Conservation (phyloP, 2,888 invertebrate species). For the Neoascia interrupta region DNA sequence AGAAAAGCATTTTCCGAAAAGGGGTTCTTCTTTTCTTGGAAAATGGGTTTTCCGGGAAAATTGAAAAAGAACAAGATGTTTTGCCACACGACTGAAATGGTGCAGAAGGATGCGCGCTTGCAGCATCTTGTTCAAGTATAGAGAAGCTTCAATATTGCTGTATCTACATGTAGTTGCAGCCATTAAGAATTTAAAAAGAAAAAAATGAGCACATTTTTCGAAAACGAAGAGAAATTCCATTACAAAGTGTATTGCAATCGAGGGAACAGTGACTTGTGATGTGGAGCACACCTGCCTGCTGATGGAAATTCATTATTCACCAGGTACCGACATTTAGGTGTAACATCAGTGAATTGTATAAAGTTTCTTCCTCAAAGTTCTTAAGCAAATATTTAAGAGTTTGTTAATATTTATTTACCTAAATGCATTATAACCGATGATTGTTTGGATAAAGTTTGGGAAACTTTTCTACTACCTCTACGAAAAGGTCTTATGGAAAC, state of each 20-base stretch:
- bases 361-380: conserved; percentile 16
- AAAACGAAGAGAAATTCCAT: conserved; percentile 17
- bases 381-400: background rate
- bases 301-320: conserved; percentile 60
- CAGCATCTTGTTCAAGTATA: no score
- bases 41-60: conserved; percentile 50
- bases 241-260: conserved; percentile 37
- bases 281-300: conserved; percentile 30
- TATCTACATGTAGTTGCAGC: conserved; percentile 12
- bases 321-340: no score
- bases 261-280: conserved; percentile 1
- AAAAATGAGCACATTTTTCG: background rate
- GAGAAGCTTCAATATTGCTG: no score
- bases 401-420: conserved; percentile 31
- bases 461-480: no score
- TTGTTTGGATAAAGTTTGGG: no score
- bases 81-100: conserved; percentile 22
- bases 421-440: conserved; percentile 24
- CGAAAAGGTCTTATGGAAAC: no score
- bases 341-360: conserved; percentile 13
- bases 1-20: conserved; percentile 17
- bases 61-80: conserved; percentile 47
- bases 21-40: conserved; percentile 17
- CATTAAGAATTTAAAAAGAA: conserved; percentile 30
- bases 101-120: conserved; percentile 22